These are phyloP conservation scores for Podarcis cretensis DNA, from an alignment of 2,113 vertebrate genomes.

Conservation along the genomic window DNA sequence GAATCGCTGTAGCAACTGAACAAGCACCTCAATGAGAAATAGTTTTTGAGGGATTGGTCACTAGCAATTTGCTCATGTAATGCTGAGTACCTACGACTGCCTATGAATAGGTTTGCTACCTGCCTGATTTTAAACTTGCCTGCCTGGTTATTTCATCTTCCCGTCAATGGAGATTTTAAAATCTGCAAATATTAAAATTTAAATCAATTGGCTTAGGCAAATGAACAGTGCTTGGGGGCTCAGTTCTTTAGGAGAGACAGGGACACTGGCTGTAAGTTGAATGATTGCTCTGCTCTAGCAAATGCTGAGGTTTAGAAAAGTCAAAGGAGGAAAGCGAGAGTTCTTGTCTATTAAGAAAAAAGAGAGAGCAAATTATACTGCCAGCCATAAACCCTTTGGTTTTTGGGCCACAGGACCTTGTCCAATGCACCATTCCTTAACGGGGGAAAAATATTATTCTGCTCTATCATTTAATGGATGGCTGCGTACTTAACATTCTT, in stretches of 20 bases:
- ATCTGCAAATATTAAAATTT: neutral
- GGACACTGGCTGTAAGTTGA: neutral
- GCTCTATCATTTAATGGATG: slow-evolving; percentile 8
- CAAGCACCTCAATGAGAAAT: neutral
- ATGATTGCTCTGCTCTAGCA: neutral
- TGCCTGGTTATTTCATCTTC: neutral
- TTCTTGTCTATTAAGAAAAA: slow-evolving; percentile 13
- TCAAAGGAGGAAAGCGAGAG: neutral
- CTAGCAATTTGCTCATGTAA: slow-evolving; percentile 1
- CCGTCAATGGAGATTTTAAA: neutral
- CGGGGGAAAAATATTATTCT: neutral
- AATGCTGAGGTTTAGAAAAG: neutral
- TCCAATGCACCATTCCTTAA: neutral
- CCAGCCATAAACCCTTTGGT: neutral
- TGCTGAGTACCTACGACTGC: neutral
- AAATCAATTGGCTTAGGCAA: neutral
- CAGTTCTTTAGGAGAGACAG: neutral
- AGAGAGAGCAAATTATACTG: neutral
- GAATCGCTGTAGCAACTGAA: neutral
- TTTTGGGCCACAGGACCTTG: slow-evolving; percentile 18
- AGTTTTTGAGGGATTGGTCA: neutral
- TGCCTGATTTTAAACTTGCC: neutral
- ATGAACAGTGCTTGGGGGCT: neutral
- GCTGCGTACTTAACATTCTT: slow-evolving; percentile 30
- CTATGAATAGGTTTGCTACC: neutral